Evolutionary conservation across 2,888 invertebrate species (phyloP), one percentile per base, ranked within the genome.

Genomic region (Leptarthrus brevirostris): DNA sequence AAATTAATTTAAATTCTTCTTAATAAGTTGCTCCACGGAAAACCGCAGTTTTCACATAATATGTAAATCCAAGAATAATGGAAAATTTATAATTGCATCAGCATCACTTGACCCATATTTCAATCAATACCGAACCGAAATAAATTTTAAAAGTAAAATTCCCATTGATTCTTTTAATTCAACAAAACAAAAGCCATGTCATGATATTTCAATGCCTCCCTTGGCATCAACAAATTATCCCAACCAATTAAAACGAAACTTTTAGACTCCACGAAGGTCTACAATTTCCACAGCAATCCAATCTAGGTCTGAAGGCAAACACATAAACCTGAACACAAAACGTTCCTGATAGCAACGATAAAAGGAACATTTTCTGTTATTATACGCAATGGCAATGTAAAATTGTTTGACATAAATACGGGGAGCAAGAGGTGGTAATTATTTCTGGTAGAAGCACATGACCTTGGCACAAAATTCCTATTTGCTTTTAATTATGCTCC

Each of bases 401-500:
- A 47, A 40, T 47, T 66, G 64, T 47, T 66, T 44, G 64, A 66
- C 64, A 47, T 47, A 44, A 66, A 47, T 66, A 47, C 34, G 20
- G 24, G 16, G 26, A 64, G 26, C 10, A 18, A 47, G 52, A 8
- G 34, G 12, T 69, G 69, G 52, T 52, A 69, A 69, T 69, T 69
- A 69, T 69, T 69, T 69, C 69, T 69, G 52, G 52, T 69, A 18
- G 52, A 52, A 69, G 69, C 69, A 69, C 69, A 69, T 69, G 69
- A 69, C 69, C 69, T 69, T 69, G 69, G 34, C 69, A 69, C 69
- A 69, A 69, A 52, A 52, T 16, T 69, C 47, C 69, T 69, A 69
- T 69, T 69, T 69, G 69, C 69, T 52, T 69, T 69, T 69, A 69
- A 69, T 69, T 69, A 69, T 69, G 52, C 49, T 34, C 69, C 52